Base-by-base conservation (phyloP, 1,140 invertebrate species). In the Pseudomyrmex cubaensis region DNA sequence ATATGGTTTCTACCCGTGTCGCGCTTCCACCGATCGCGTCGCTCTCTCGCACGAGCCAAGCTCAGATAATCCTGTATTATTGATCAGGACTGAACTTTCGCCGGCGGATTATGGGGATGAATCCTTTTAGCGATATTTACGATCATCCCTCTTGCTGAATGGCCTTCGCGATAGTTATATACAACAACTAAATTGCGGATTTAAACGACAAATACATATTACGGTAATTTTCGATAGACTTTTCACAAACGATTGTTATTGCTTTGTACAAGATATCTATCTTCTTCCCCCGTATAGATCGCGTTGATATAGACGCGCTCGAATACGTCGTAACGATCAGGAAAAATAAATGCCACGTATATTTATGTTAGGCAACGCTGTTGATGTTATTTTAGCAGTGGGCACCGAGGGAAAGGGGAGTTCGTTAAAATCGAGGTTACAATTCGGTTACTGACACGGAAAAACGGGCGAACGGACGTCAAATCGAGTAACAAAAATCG, bases 391-490 rank as follows among this genome's bases (percentile, higher is more conserved):
- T 87, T 64, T 59, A 84, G 52, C 57, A 25, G 1, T 35, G 48
- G n/a, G 35, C 20, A n/a, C 12, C n/a, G 35, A 20, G 20, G 76
- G 76, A 48, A 57, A 46, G 17, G 63, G 48, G 70, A 70, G 64
- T 87, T 87, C 75, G 82, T 87, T 84, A 77, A 84, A 87, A 87
- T 87, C 82, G 63, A 67, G 57, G 63, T 80, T 74, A 61, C 82
- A 82, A 69, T 87, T 87, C 85, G 70, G 85, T 87, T 82, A 82
- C 66, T 56, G 77, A 59, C 57, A 77, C 62, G 66, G 20, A 63
- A 67, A 73, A 64, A 54, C 44, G 46, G 59, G 10, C 50, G 54
- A 80, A 54, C 66, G 76, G n/a, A 72, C 64, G 66, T 54, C 76
- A 80, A 80, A 80, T 80, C 76, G 76, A 80, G 76, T 22, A 59